phyloP scores from a whole-genome alignment of 2,888 invertebrate species.

The Panopea generosa region DNA sequence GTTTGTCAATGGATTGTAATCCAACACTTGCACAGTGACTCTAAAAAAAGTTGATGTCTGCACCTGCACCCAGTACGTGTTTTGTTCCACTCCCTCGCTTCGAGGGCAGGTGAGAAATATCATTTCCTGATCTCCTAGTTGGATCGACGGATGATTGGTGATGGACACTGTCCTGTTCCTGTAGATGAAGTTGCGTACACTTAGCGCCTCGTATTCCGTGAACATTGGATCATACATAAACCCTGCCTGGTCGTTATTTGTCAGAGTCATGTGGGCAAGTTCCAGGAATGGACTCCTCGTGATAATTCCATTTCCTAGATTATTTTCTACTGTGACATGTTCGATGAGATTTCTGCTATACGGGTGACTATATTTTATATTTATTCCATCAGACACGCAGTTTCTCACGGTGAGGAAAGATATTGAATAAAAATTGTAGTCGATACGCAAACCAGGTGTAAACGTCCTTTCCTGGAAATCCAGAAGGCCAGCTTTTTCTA shows the following conservation, averaged over 20 bases:
- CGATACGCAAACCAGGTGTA: slow-evolving; percentile 87
- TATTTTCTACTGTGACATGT: slow-evolving; percentile 87
- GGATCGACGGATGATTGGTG: slow-evolving; percentile 33
- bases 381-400: slow-evolving; percentile 96
- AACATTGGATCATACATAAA: slow-evolving; percentile 96
- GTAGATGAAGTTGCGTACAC: slow-evolving; percentile 79
- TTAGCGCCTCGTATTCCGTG: slow-evolving; percentile 86
- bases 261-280: slow-evolving; percentile 90
- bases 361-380: slow-evolving; percentile 97
- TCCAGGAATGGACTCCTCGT: slow-evolving; percentile 91
- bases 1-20: slow-evolving; percentile 81
- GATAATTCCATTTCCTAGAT: slow-evolving; percentile 92
- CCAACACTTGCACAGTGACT: slow-evolving; percentile 80
- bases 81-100: slow-evolving; percentile 54
- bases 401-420: slow-evolving; percentile 89
- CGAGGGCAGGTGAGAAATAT: slow-evolving; percentile 71
- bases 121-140: slow-evolving; percentile 65
- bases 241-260: slow-evolving; percentile 94
- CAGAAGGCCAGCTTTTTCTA: slow-evolving; percentile 91
- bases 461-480: slow-evolving; percentile 93
- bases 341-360: slow-evolving; percentile 91
- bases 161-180: slow-evolving; percentile 63
- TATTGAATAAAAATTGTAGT: slow-evolving; percentile 87
- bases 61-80: slow-evolving; percentile 69
- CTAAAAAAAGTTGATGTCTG: slow-evolving; percentile 42